Percentiles rank a stretch among this genome's conserved stretches.
Conservation (phyloP, 2,113 vertebrate species). For the Hemiprocne comata region DNA sequence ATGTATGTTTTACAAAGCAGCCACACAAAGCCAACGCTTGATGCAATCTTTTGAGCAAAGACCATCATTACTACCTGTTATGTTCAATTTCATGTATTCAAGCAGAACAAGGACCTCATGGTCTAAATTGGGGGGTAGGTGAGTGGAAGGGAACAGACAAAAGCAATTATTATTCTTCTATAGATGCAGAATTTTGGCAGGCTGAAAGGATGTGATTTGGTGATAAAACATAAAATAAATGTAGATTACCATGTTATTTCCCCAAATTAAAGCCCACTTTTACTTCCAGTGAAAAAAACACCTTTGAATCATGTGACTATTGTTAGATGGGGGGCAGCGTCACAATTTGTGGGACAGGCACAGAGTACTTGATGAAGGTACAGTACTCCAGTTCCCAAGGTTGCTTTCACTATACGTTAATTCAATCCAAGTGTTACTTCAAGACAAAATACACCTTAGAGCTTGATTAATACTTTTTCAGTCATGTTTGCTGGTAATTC, state of each 20-base stretch:
- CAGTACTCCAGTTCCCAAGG: background rate
- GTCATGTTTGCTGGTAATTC: background rate
- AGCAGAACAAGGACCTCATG: background rate
- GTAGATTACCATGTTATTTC: background rate
- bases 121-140: background rate
- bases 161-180: background rate
- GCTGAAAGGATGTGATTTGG: background rate
- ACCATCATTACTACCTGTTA: background rate
- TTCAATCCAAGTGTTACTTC: background rate
- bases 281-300: background rate
- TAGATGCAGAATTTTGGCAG: background rate
- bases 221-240: background rate
- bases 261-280: background rate
- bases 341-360: background rate
- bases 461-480: background rate
- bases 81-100: background rate
- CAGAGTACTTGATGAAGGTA: background rate
- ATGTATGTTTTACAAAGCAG: background rate
- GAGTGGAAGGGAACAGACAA: background rate
- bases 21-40: background rate
- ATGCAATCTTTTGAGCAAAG: background rate
- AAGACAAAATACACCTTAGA: background rate
- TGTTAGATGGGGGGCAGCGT: background rate
- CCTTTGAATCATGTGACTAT: background rate
- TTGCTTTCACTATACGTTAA: background rate